Evolutionary conservation across 2,797 vertebrate genomes (phyloP).

Genomic region (Phalloptychus januarius): DNA sequence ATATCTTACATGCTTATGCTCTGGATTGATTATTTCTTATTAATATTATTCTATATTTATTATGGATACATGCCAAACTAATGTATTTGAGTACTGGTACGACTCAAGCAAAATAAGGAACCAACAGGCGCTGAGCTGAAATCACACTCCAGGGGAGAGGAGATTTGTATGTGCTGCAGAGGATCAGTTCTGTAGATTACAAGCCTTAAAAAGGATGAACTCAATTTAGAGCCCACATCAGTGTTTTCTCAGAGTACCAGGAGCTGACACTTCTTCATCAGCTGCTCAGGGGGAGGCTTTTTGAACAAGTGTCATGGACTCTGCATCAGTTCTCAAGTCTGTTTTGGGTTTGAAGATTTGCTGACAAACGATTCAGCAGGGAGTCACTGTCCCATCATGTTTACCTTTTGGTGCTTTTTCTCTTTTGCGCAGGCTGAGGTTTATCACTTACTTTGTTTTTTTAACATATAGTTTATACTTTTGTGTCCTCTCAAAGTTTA

Average conservation of each 20-base stretch:
- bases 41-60: neutral
- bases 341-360: neutral
- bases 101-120: neutral
- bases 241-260: neutral
- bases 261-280: neutral
- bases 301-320: neutral
- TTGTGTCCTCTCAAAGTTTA: neutral
- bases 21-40: neutral
- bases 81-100: neutral
- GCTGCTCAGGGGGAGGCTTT: neutral
- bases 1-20: neutral
- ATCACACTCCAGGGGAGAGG: neutral
- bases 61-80: neutral
- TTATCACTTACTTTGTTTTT: neutral
- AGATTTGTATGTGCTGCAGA: neutral
- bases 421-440: neutral
- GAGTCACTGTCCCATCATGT: neutral
- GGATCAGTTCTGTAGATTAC: neutral
- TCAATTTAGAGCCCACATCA: neutral
- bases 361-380: neutral
- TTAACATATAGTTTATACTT: neutral
- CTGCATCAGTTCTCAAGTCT: neutral
- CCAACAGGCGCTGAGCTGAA: neutral
- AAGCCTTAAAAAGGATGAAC: neutral
- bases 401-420: neutral